Evolutionary conservation across 2,113 vertebrate genomes (phyloP).

Genomic region (Pedionomus torquatus): DNA sequence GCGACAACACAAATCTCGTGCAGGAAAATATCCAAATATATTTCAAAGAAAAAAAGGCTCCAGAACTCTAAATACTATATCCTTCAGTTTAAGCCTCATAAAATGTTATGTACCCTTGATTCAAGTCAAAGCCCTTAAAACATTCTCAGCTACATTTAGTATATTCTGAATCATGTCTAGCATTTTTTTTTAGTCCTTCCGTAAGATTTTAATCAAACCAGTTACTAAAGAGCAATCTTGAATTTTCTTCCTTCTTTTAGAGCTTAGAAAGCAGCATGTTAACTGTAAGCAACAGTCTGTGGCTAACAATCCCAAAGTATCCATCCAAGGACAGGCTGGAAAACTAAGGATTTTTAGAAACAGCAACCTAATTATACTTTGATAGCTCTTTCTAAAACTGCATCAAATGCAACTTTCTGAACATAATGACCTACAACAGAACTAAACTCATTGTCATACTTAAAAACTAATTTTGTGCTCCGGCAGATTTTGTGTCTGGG

Average conservation of each 20-base stretch:
- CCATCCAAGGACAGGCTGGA: neutral
- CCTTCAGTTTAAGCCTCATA: neutral
- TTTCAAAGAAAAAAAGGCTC: neutral
- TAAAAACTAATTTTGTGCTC: neutral
- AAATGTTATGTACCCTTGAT: neutral
- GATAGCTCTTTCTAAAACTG: neutral
- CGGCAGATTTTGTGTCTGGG: neutral
- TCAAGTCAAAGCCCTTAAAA: neutral
- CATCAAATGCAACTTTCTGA: neutral
- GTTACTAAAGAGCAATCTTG: neutral
- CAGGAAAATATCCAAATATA: neutral
- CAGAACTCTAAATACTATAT: neutral
- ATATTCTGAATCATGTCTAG: neutral
- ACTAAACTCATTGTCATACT: neutral
- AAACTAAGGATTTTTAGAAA: neutral
- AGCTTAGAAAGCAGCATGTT: neutral
- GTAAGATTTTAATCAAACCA: neutral
- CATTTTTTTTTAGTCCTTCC: neutral
- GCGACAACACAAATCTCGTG: neutral
- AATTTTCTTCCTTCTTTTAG: neutral
- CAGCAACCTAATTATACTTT: neutral
- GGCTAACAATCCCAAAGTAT: neutral
- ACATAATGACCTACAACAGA: neutral
- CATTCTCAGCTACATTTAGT: neutral
- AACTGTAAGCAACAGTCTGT: neutral